These are phyloP conservation scores for Steromphala cineraria DNA, from an alignment of 2,888 invertebrate genomes.

Conservation along the genomic window DNA sequence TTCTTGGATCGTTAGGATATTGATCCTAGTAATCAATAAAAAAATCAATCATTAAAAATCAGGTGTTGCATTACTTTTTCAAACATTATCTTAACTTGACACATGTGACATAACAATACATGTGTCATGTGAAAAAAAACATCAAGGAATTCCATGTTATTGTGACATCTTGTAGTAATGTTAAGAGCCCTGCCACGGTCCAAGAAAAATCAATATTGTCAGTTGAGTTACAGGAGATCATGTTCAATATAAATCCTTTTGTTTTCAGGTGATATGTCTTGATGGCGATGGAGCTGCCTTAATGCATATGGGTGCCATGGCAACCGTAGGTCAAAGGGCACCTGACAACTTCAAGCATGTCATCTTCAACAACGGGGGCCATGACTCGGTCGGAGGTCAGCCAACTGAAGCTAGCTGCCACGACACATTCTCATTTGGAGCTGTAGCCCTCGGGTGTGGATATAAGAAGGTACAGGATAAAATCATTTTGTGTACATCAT, in stretches of 20 bases:
- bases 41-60: too few species aligned
- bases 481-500: too few species aligned
- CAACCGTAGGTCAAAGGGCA: constrained; percentile 72
- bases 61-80: too few species aligned
- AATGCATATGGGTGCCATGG: constrained; percentile 76
- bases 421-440: constrained; percentile 62
- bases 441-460: constrained; percentile 70
- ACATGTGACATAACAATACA: too few species aligned
- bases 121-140: too few species aligned
- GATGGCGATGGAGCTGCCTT: constrained; percentile 76
- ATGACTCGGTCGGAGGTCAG: constrained; percentile 77
- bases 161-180: too few species aligned
- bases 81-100: too few species aligned
- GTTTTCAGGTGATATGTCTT: constrained; percentile 71
- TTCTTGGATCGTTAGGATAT: too few species aligned
- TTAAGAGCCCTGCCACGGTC: too few species aligned
- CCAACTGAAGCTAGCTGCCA: constrained; percentile 71
- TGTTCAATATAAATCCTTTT: neutral
- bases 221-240: neutral
- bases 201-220: too few species aligned
- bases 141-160: too few species aligned
- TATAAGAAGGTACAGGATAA: constrained; percentile 71
- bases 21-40: too few species aligned
- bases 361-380: constrained; percentile 76
- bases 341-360: constrained; percentile 75